Conservation (phyloP, 64 coral and sea anemone genomes). For the Dendrophyllia cribrosa region DNA sequence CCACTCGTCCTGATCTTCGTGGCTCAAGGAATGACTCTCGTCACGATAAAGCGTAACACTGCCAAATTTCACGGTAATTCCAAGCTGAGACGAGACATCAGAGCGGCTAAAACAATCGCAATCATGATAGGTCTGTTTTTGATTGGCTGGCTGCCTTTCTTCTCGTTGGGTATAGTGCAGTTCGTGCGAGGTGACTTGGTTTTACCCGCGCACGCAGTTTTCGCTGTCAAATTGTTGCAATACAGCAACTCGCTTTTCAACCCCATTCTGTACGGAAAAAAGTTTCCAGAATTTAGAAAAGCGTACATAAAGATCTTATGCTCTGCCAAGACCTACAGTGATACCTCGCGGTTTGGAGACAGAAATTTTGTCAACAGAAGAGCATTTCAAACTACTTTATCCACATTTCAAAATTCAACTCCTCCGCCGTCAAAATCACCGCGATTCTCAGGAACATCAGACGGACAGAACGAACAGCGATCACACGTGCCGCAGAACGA, state of each 20-base stretch:
- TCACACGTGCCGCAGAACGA: neutral
- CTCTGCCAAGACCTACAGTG: neutral
- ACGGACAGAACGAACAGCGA: neutral
- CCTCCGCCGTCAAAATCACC: neutral
- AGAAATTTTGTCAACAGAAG: neutral
- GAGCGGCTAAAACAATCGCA: conserved; percentile 73
- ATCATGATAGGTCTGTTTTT: conserved; percentile 81
- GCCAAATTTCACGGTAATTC: conserved; percentile 25
- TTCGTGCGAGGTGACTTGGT: neutral
- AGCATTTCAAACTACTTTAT: neutral
- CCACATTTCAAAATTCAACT: neutral
- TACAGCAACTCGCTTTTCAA: conserved; percentile 87
- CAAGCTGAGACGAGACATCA: conserved; percentile 19
- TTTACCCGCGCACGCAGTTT: conserved; percentile 54
- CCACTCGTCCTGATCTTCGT: conserved; percentile 60
- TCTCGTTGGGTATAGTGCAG: conserved; percentile 39
- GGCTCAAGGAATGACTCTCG: conserved; percentile 53
- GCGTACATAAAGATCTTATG: conserved; percentile 67
- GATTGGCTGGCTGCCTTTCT: conserved; percentile 87
- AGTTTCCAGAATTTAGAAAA: conserved; percentile 83
- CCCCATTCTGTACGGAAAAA: conserved; percentile 83
- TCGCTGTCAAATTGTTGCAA: conserved; percentile 85
- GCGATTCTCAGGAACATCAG: neutral
- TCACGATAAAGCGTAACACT: conserved; percentile 51
- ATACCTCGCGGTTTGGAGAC: neutral